Base-by-base conservation (phyloP, 2,797 vertebrate genomes). In the Gymnothorax javanicus region DNA sequence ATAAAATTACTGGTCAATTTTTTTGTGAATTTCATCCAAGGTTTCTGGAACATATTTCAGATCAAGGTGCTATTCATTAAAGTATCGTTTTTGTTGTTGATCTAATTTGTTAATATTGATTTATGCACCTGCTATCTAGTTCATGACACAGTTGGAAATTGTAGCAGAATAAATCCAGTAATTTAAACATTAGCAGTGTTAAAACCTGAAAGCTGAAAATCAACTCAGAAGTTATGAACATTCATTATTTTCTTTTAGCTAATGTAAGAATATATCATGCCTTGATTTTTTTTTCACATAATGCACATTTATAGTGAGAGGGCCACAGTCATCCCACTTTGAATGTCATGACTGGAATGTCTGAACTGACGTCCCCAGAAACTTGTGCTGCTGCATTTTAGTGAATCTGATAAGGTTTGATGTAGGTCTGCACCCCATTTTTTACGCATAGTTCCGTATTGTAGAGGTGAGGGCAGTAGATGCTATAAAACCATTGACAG, bases 301-400 rank as follows among this genome's bases (percentile, higher is more conserved):
- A 52, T 7, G 77, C 54, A 23, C 50, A 81, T 81, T 81, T 23
- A 6, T 17, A 56, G n/a, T 8, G 23, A 56, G 77, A 81, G 77
- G 50, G 52, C 3, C 20, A 17, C 2, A 56, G 73, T 50, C 52
- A 23, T 56, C 20, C 50, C 23, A n/a, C 77, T 81, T 9, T 23
- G 52, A 81, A 56, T 56, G 58, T 87, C 82, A 86, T 64, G 83
- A 90, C 82, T 85, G 89, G 91, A 90, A 91, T 91, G 89, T 87
- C 60, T 90, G 87, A 17, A 52, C 77, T 4, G n/a, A 77, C 87
- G 64, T 85, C 77, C 23, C 75, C 6, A 84, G 73, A 50, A 89
- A 91, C 93, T 23, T 87, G 93, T 87, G 4, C 23, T 3, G 25
- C 87, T 2, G 62, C 93, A 94, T 94, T 93, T 87, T 56, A n/a